phyloP scores from a whole-genome alignment of 2,888 invertebrate genomes.

The Drosophila tripunctata region DNA sequence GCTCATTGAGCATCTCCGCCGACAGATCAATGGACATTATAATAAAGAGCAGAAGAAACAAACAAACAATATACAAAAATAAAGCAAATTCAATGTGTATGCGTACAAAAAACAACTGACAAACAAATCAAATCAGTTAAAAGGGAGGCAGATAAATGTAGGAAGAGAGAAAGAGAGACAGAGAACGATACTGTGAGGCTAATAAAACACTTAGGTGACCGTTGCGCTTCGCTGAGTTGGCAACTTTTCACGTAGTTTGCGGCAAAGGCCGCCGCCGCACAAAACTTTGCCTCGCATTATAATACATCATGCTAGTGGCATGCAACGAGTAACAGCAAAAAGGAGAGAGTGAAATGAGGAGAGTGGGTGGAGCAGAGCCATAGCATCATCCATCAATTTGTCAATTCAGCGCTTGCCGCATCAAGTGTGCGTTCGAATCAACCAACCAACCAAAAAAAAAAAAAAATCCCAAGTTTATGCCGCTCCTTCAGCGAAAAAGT shows the following conservation, averaged over 20 bases:
- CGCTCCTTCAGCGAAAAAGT: too few relatives aligned
- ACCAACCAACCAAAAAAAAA: conserved; percentile 10
- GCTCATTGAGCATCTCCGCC: conserved; percentile 98
- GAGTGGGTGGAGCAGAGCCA: neutral
- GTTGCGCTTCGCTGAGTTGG: conserved; percentile 54
- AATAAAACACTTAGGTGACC: conserved; percentile 74
- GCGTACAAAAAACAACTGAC: conserved; percentile 48
- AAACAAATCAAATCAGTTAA: conserved; percentile 65
- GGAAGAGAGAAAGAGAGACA: too few relatives aligned
- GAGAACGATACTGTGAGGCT: conserved; percentile 49
- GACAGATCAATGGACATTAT: conserved; percentile 87
- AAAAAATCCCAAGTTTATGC: neutral
- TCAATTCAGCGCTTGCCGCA: conserved; percentile 69
- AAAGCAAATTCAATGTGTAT: neutral
- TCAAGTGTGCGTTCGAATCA: conserved; percentile 52
- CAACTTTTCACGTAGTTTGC: conserved; percentile 51
- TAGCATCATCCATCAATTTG: conserved; percentile 73
- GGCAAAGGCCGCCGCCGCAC: neutral
- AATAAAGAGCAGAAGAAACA: neutral
- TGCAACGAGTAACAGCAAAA: conserved; percentile 16
- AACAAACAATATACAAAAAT: conserved; percentile 10
- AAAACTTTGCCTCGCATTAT: conserved; percentile 54
- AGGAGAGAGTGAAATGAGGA: neutral
- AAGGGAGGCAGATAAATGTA: too few relatives aligned
- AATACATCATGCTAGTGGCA: conserved; percentile 67